Conservation (phyloP, 1,140 invertebrate species). For the Spodoptera litura region DNA sequence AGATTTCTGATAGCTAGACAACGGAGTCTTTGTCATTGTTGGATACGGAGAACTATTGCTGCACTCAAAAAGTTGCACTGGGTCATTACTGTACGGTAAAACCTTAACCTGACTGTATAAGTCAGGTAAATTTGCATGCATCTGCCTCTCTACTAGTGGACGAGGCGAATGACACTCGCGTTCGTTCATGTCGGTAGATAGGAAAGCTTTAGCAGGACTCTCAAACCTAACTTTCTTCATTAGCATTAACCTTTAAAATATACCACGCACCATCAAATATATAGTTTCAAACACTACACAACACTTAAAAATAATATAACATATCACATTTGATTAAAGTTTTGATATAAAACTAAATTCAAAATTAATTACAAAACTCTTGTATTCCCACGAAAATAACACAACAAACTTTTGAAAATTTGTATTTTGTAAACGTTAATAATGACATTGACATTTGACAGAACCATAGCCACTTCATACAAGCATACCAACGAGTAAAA, state of each 20-base stretch:
- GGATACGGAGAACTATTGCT: slow-evolving; percentile 74
- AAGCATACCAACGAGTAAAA: too few species aligned
- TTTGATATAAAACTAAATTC: not conserved
- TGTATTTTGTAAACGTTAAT: not conserved
- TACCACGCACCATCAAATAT: not conserved
- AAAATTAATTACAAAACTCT: not conserved
- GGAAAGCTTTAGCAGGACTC: slow-evolving; percentile 59
- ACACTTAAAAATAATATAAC: not conserved
- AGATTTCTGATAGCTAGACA: slow-evolving; percentile 48
- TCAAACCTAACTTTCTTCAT: slow-evolving; percentile 83
- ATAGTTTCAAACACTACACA: not conserved
- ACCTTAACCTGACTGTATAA: slow-evolving; percentile 50
- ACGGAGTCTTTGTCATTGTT: slow-evolving; percentile 61
- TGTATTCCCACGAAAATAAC: slow-evolving; percentile 1
- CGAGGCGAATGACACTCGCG: slow-evolving; percentile 78
- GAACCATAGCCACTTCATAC: not conserved
- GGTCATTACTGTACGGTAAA: slow-evolving; percentile 65
- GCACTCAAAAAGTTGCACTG: slow-evolving; percentile 69
- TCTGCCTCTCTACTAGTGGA: slow-evolving; percentile 68
- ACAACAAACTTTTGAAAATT: slow-evolving; percentile 31
- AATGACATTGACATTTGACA: not conserved
- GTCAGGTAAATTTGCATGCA: slow-evolving; percentile 48
- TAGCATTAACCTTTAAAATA: slow-evolving; percentile 15
- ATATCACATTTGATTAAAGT: not conserved
- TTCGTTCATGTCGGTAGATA: slow-evolving; percentile 61